phyloP scores from a whole-genome alignment of 2,113 vertebrate species.

The Seriola rivoliana region DNA sequence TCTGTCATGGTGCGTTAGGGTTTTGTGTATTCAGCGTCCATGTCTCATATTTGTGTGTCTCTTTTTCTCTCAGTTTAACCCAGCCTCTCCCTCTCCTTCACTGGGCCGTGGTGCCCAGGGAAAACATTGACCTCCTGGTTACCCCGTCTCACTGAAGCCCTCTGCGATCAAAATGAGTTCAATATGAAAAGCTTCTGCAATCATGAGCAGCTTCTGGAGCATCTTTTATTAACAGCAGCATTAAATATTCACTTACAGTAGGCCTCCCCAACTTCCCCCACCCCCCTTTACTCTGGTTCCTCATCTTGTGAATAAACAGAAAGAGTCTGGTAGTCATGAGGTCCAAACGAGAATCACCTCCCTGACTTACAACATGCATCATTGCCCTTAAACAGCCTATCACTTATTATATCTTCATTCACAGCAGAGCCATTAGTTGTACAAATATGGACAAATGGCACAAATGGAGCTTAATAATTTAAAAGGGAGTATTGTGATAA shows the following conservation, averaged over 20 bases:
- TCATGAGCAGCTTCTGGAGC: slow-evolving; percentile 63
- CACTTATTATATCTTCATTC: background rate
- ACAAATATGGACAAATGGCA: background rate
- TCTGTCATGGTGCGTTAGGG: background rate
- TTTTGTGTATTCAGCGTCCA: background rate
- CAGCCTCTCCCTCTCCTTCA: slow-evolving; percentile 12
- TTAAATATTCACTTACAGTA: slow-evolving; percentile 78
- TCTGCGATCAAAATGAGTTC: slow-evolving; percentile 65
- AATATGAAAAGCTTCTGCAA: slow-evolving; percentile 72
- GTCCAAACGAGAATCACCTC: background rate
- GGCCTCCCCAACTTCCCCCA: no score
- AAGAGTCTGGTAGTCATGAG: background rate
- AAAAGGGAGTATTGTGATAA: background rate
- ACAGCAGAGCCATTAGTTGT: background rate
- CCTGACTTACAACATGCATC: background rate
- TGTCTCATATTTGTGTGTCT: background rate
- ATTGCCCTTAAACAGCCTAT: background rate
- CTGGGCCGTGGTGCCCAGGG: slow-evolving; percentile 40
- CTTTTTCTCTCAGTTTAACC: background rate
- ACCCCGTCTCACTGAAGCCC: slow-evolving; percentile 72
- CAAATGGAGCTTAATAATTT: background rate
- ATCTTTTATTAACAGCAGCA: slow-evolving; percentile 83
- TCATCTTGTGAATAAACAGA: slow-evolving; percentile 8
- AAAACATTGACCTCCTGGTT: slow-evolving; percentile 71
- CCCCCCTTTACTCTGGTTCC: slow-evolving; percentile 3